Conservation (phyloP, 2,888 invertebrate species). For the Pimpla rufipes region DNA sequence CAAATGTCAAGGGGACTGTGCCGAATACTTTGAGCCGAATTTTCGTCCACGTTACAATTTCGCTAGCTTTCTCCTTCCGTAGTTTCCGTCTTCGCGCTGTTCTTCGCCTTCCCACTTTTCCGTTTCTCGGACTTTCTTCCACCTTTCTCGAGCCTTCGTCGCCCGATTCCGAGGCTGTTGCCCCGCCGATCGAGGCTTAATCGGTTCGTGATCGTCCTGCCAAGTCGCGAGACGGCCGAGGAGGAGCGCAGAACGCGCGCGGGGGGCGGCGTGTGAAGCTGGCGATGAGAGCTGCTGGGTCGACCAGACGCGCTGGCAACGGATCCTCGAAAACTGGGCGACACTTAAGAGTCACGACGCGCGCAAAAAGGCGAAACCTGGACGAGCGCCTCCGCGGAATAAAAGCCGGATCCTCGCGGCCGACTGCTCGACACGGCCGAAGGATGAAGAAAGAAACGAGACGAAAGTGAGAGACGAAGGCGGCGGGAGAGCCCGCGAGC, state of each 20-base stretch:
- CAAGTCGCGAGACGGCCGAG: constrained; percentile 13
- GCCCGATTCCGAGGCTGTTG: constrained; percentile 26
- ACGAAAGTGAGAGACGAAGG: constrained; percentile 62
- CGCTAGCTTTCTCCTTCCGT: constrained; percentile 20
- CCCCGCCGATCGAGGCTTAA: constrained; percentile 23
- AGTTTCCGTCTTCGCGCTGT: constrained; percentile 8
- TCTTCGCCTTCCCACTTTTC: constrained; percentile 23
- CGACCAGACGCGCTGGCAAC: constrained; percentile 41
- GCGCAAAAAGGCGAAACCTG: constrained; percentile 74
- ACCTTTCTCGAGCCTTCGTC: constrained; percentile 29
- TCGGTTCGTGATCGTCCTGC: constrained; percentile 57
- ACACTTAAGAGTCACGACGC: constrained; percentile 79
- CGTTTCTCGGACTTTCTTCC: constrained; percentile 45
- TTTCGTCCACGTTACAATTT: not conserved
- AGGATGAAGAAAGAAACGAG: constrained; percentile 47
- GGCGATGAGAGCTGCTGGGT: constrained; percentile 46
- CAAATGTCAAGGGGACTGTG: too few species aligned
- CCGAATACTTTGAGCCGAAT: not conserved
- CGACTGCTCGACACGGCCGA: constrained; percentile 20
- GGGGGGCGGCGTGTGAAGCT: not conserved
- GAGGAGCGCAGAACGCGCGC: constrained; percentile 6
- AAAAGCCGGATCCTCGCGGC: constrained; percentile 73
- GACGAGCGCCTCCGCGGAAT: constrained; percentile 74
- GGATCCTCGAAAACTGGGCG: constrained; percentile 78
- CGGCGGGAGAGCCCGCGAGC: constrained; percentile 58